These are phyloP conservation scores for Drosophila phalerata DNA, from an alignment of 2,888 invertebrate species.

Conservation along the genomic window DNA sequence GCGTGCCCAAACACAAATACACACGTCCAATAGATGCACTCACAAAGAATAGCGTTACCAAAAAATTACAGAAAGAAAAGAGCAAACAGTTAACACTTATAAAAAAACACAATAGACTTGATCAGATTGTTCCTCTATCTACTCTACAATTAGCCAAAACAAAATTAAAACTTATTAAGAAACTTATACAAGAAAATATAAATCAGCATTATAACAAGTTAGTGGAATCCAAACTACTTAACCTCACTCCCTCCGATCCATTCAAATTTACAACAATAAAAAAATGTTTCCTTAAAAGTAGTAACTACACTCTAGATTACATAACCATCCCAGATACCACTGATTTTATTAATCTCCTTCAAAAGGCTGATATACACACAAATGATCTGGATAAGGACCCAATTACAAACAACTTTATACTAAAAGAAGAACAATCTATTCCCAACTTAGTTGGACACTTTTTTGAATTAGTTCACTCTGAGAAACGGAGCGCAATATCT, in stretches of 20 bases:
- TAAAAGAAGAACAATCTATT: too few species aligned
- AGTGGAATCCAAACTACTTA: constrained; percentile 1
- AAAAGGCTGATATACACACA: too few species aligned
- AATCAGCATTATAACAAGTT: not conserved
- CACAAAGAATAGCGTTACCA: not conserved
- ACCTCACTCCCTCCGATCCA: too few species aligned
- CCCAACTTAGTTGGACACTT: too few species aligned
- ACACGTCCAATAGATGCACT: constrained; percentile 1
- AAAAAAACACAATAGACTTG: constrained; percentile 2
- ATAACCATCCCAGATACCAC: too few species aligned
- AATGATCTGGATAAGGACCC: too few species aligned
- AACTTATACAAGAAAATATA: not conserved
- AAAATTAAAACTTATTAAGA: not conserved
- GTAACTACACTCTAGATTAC: too few species aligned
- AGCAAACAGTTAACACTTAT: not conserved
- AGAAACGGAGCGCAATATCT: not conserved
- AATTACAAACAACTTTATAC: too few species aligned
- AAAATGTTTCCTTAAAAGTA: not conserved
- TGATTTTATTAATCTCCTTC: too few species aligned
- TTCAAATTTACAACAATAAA: not conserved
- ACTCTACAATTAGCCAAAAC: constrained; percentile 2
- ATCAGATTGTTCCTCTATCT: not conserved
- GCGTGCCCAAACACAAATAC: constrained; percentile 2
- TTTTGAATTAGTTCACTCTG: not conserved
- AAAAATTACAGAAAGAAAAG: constrained; percentile 1